These are phyloP conservation scores for Aporophyla lueneburgensis DNA, from an alignment of 2,888 invertebrate genomes.

Conservation along the genomic window DNA sequence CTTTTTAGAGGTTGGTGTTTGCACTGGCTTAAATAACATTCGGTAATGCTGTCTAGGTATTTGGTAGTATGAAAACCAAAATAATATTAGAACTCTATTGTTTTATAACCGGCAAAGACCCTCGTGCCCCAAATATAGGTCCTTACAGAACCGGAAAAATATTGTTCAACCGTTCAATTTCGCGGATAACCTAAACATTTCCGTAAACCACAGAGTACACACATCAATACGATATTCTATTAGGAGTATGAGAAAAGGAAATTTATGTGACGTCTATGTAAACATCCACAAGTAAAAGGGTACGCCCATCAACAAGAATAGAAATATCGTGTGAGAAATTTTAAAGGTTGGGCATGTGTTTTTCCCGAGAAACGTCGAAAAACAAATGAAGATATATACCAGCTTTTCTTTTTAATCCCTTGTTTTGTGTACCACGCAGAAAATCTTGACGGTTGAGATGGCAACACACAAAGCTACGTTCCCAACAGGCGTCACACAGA, in stretches of 20 bases:
- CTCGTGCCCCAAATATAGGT: not conserved
- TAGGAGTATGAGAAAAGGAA: constrained; percentile 51
- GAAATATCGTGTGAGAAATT: constrained; percentile 60
- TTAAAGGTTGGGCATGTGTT: constrained; percentile 57
- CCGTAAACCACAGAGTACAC: constrained; percentile 45
- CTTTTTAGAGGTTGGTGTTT: constrained; percentile 25
- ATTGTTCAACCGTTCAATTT: constrained; percentile 1
- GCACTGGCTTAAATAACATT: constrained; percentile 11
- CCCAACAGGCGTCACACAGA: constrained; percentile 21
- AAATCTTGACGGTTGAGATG: constrained; percentile 47
- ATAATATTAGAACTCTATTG: not conserved
- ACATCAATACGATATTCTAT: constrained; percentile 52
- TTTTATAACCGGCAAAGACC: not conserved
- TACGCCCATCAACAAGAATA: constrained; percentile 56
- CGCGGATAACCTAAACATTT: constrained; percentile 27
- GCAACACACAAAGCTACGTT: constrained; percentile 46
- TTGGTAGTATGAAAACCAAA: not conserved
- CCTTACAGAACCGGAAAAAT: not conserved
- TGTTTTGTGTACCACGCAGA: constrained; percentile 49
- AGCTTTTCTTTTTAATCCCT: constrained; percentile 55
- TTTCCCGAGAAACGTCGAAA: constrained; percentile 56
- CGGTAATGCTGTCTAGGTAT: not conserved
- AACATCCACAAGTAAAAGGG: constrained; percentile 61
- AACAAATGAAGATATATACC: constrained; percentile 58
- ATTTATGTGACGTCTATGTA: constrained; percentile 61